Base-by-base conservation (phyloP, 30 jellyfish, hydroid and myxozoan species). In the Pseudorhiza aurosa region DNA sequence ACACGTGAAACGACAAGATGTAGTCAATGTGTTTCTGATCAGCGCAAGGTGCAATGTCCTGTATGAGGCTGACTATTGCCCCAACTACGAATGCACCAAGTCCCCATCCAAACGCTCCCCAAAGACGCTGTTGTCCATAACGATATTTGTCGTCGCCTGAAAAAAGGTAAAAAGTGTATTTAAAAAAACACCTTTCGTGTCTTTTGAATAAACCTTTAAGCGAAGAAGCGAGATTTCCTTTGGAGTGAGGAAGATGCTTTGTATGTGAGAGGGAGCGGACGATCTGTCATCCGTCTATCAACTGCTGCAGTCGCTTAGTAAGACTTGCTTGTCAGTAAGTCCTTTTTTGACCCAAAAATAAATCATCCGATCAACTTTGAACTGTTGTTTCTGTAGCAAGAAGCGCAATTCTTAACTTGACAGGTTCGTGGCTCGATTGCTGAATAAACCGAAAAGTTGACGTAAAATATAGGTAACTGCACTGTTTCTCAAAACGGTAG, bases 91-190 rank as follows among this genome's bases (percentile, higher is more conserved):
- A 93, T 10, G 99, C 99, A 33, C 99, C 90, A 32, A 93, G 89
- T 0, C 99, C 99, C 99, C 99, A 93, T 51, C 99, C 99, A 60
- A 93, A 85, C 0, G 99, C 99, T 45, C 99, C 99, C 99, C 99
- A 93, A 27, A 93, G 85, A 49, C 99, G 83, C 75, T 93, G 99
- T 55, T 77, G 95, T 7, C 99, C 99, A 71, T 93, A 93, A 1
- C 82, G 96, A 70, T 86, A 93, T 28, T 63, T 81, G 46, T 82
- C 65, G 50, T 93, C 99, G 28, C 97, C 99, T 93, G 51, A 28
- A 31, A 44, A 62, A 56, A 29, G 14, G 2, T 26, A 30, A 75
- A 11, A 37, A 63, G 8, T 63, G 30, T 30, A 22, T 14, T 27
- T n/a, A n/a, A n/a, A n/a, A n/a, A 26, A n/a, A 7, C 24, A 30